Conservation (phyloP, 2,113 vertebrate species). For the Noctilio leporinus region DNA sequence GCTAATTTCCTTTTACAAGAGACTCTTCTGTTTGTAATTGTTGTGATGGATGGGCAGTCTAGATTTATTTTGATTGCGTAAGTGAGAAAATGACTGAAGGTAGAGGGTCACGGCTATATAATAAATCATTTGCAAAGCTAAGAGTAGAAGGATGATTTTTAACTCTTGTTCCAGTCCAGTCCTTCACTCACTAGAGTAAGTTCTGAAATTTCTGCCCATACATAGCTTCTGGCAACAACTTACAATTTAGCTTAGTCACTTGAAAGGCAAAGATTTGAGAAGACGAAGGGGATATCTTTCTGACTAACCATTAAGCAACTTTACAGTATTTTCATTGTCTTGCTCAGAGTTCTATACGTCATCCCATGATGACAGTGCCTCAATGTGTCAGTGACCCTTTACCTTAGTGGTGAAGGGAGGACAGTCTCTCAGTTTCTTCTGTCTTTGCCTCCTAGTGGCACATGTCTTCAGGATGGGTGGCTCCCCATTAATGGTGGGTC, state of each 20-base stretch:
- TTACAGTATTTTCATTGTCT: neutral
- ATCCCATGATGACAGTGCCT: neutral
- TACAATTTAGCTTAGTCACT: neutral
- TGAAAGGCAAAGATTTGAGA: neutral
- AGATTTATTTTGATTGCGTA: neutral
- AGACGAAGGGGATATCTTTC: neutral
- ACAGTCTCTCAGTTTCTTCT: neutral
- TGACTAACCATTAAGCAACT: neutral
- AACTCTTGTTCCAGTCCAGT: neutral
- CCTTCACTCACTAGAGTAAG: neutral
- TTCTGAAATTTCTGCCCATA: neutral
- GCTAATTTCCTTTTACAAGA: neutral
- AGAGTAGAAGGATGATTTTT: neutral
- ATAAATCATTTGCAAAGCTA: constrained; percentile 36
- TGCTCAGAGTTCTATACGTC: neutral
- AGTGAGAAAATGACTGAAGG: constrained; percentile 15
- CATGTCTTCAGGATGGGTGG: neutral
- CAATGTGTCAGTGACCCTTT: neutral
- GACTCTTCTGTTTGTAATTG: neutral
- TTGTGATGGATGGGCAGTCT: constrained; percentile 7
- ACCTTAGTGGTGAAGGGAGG: neutral
- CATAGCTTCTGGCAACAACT: neutral
- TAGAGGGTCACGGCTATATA: neutral
- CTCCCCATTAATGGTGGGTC: neutral
- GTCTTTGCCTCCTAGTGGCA: neutral